phyloP scores from a whole-genome alignment of 2,888 invertebrate genomes.

The Perdita meconis region DNA sequence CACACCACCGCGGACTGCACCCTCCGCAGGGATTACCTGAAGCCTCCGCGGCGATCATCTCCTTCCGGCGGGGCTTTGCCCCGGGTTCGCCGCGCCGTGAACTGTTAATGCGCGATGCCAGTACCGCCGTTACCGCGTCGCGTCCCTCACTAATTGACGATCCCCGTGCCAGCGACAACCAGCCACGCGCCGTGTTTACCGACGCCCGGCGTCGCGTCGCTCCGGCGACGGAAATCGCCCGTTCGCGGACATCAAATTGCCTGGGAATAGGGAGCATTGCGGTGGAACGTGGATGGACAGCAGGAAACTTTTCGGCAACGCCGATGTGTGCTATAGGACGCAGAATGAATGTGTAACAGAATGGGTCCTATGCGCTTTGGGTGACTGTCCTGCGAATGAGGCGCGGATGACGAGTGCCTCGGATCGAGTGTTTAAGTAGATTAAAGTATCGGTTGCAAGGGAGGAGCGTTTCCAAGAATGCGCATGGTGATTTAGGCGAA shows the following conservation, averaged over 20 bases:
- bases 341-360: too few species aligned
- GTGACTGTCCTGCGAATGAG: too few species aligned
- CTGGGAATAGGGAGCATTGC: conserved; percentile 7
- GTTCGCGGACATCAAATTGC: conserved; percentile 23
- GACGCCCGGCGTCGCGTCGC: not conserved
- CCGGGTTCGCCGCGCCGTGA: conserved; percentile 21
- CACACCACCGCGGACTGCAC: conserved; percentile 58
- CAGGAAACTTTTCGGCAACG: too few species aligned
- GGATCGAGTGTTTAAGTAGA: too few species aligned
- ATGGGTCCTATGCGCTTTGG: too few species aligned
- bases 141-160: conserved; percentile 40
- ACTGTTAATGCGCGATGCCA: conserved; percentile 51
- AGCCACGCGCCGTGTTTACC: conserved; percentile 22
- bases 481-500: too few species aligned
- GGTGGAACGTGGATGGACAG: not conserved
- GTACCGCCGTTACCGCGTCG: conserved; percentile 28
- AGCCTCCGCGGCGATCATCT: conserved; percentile 63
- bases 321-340: too few species aligned
- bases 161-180: conserved; percentile 1
- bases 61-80: conserved; percentile 62
- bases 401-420: too few species aligned
- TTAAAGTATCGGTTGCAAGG: too few species aligned
- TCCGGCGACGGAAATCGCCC: not conserved
- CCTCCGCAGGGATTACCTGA: conserved; percentile 68
- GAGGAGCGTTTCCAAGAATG: too few species aligned